phyloP scores from a whole-genome alignment of 2,797 vertebrate genomes.

The Agapornis canus region DNA sequence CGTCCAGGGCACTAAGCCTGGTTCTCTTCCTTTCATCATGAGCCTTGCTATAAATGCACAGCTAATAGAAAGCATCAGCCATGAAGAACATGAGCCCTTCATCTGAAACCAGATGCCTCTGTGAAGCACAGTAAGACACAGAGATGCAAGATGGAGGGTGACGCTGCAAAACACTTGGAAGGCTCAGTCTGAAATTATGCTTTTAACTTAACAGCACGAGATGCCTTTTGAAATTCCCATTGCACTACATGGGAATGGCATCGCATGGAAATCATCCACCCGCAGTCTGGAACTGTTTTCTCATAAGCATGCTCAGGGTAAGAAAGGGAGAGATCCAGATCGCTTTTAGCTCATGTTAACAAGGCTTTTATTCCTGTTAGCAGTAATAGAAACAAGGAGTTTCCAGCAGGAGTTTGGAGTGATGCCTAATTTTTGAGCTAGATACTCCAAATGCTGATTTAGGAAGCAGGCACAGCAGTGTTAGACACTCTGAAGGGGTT shows the following conservation, averaged over 20 bases:
- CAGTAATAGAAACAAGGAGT: conserved; percentile 14
- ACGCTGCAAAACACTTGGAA: neutral
- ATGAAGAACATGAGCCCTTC: neutral
- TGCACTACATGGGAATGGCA: rapidly evolving
- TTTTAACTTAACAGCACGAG: neutral
- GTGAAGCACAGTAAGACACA: neutral
- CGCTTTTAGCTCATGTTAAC: neutral
- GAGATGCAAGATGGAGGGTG: neutral
- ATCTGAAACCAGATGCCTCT: neutral
- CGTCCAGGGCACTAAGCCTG: neutral
- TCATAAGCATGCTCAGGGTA: neutral
- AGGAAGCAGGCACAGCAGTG: neutral
- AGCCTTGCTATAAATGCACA: neutral
- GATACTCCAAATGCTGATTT: neutral
- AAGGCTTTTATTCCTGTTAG: conserved; percentile 16
- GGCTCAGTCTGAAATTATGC: neutral
- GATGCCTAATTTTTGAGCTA: conserved; percentile 22
- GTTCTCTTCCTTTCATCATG: neutral
- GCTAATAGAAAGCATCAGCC: neutral
- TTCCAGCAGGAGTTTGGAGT: conserved; percentile 31
- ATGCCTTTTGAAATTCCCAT: neutral
- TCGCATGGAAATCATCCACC: neutral
- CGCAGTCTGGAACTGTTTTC: neutral
- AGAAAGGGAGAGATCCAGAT: neutral
- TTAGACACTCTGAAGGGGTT: neutral